Evolutionary conservation across 2,797 vertebrate species (phyloP).

Genomic region (Phylloscopus collybita): DNA sequence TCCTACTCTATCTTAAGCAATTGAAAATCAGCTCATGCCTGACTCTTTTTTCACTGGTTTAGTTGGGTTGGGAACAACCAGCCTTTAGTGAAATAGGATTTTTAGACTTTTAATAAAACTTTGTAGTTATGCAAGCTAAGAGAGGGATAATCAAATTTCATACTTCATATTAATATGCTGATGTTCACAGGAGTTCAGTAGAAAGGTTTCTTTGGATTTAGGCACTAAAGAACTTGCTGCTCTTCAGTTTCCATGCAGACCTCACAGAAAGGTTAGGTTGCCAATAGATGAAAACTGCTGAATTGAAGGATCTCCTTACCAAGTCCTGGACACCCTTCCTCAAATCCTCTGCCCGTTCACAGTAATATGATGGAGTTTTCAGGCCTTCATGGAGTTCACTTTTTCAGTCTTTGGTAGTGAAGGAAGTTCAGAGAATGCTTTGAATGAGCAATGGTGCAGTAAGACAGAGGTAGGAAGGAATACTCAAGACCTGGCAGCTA

Average conservation of each 20-base stretch:
- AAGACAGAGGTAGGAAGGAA: not conserved
- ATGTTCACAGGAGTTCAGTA: not conserved
- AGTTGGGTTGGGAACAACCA: not conserved
- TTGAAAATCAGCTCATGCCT: not conserved
- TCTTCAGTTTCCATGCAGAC: not conserved
- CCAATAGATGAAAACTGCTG: not conserved
- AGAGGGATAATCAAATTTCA: not conserved
- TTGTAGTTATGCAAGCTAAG: not conserved
- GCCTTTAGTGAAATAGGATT: not conserved
- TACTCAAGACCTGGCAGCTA: not conserved
- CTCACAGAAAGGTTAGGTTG: not conserved
- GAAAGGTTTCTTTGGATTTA: not conserved
- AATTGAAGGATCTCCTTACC: not conserved
- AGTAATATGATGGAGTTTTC: not conserved
- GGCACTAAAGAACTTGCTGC: not conserved
- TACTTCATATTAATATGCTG: not conserved
- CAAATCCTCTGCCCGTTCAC: not conserved
- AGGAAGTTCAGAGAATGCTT: not conserved
- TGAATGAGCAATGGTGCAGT: not conserved
- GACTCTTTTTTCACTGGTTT: not conserved
- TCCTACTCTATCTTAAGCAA: not conserved
- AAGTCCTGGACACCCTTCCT: not conserved
- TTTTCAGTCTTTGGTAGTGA: not conserved
- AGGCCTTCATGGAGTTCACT: not conserved
- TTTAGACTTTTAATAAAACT: not conserved